Conservation (phyloP, 2,797 vertebrate genomes). For the Craterocephalus amniculus region DNA sequence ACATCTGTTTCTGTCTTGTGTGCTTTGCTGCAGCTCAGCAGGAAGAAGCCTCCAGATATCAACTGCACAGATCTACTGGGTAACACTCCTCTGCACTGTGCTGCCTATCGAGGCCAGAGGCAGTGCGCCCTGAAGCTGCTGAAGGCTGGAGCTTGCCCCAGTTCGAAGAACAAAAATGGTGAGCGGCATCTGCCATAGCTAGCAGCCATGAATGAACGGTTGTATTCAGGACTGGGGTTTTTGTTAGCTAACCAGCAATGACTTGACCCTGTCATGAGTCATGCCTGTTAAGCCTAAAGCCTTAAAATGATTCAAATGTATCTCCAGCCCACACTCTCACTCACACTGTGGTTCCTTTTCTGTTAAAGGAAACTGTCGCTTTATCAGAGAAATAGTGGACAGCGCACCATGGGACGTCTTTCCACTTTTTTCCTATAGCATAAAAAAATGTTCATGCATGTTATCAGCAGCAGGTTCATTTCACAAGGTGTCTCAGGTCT, state of each 20-base stretch:
- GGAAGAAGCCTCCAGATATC: constrained; percentile 88
- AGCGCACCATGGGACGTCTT: background rate
- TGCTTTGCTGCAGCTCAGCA: constrained; percentile 84
- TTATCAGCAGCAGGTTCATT: background rate
- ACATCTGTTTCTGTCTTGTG: constrained; percentile 25
- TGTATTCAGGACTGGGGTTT: constrained; percentile 1
- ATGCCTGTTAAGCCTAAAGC: background rate
- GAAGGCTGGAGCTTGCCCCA: constrained; percentile 86
- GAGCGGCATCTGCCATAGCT: constrained; percentile 32
- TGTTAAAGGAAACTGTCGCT: background rate
- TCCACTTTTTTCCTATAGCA: background rate
- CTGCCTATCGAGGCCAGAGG: constrained; percentile 92
- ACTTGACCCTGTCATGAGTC: background rate
- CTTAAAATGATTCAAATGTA: background rate
- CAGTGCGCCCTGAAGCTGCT: constrained; percentile 92
- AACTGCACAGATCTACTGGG: constrained; percentile 93
- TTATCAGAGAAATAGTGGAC: background rate
- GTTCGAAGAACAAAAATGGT: constrained; percentile 92
- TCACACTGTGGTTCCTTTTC: background rate
- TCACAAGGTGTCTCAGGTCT: background rate
- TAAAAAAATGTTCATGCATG: background rate
- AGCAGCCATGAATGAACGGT: background rate
- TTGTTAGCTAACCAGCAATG: background rate
- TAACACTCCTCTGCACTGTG: constrained; percentile 95
- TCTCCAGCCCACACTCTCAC: background rate